Evolutionary conservation across 30 jellyfish, hydroid and myxozoan species (phyloP).

Genomic region (Rhopilema esculentum): DNA sequence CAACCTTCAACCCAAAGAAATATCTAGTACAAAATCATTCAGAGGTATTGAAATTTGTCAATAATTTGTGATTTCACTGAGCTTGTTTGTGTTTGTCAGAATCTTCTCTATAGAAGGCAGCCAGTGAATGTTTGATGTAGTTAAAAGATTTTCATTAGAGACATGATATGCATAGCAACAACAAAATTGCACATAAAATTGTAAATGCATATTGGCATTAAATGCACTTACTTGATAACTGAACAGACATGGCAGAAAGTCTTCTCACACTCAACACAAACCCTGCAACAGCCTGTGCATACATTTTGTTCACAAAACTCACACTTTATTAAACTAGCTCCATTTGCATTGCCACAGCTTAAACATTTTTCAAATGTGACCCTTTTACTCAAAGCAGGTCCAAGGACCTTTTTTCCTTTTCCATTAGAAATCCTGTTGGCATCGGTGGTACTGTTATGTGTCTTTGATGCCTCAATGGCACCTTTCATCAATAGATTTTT

Average conservation of each 20-base stretch:
- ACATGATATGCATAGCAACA: too few relatives aligned
- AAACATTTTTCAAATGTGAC: constrained; percentile 45
- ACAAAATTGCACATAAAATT: too few relatives aligned
- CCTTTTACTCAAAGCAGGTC: constrained; percentile 86
- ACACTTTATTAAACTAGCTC: constrained; percentile 19
- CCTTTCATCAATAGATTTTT: constrained; percentile 71
- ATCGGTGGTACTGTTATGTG: neutral
- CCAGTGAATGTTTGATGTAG: too few relatives aligned
- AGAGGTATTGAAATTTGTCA: too few relatives aligned
- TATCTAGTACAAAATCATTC: too few relatives aligned
- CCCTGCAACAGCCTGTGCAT: constrained; percentile 70
- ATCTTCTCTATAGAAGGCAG: too few relatives aligned
- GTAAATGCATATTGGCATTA: neutral
- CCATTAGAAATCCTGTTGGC: constrained; percentile 2
- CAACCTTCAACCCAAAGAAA: too few relatives aligned
- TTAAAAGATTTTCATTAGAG: too few relatives aligned
- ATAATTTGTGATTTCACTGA: too few relatives aligned
- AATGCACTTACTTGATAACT: constrained; percentile 67
- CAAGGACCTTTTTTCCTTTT: constrained; percentile 78
- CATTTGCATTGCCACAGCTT: constrained; percentile 29
- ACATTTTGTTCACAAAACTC: constrained; percentile 72
- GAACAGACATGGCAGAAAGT: constrained; percentile 84
- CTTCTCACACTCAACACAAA: constrained; percentile 71
- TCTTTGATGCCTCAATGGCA: constrained; percentile 75
- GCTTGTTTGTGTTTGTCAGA: too few relatives aligned